phyloP scores from a whole-genome alignment of 2,113 vertebrate genomes.

The Phoxinus phoxinus region DNA sequence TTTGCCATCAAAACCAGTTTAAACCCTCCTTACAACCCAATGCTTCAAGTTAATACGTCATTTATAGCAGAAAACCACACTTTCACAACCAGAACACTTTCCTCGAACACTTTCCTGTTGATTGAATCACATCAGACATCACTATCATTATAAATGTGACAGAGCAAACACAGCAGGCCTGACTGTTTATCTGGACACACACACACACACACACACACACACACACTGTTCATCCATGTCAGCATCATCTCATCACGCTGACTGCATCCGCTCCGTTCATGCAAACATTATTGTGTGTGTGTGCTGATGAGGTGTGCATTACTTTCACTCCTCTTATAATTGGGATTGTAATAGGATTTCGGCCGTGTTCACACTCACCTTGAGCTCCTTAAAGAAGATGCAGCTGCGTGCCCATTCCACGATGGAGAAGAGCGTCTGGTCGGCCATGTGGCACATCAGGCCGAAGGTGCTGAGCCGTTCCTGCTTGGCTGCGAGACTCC shows the following conservation, averaged over 20 bases:
- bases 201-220: conserved; percentile 13
- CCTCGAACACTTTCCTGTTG: not conserved
- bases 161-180: conserved; percentile 24
- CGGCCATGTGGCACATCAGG: conserved; percentile 87
- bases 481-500: conserved; percentile 60
- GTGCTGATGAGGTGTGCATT: not conserved
- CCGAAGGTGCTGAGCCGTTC: conserved; percentile 79
- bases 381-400: conserved; percentile 91
- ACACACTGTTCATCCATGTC: conserved; percentile 25
- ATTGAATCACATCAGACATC: not conserved
- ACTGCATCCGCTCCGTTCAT: not conserved
- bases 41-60: not conserved
- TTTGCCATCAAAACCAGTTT: not conserved
- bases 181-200: not conserved
- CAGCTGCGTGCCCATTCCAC: conserved; percentile 93
- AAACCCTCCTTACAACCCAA: not conserved
- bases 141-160: not conserved
- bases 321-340: too few species aligned
- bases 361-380: conserved; percentile 74
- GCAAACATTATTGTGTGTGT: not conserved
- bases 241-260: conserved; percentile 50
- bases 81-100: not conserved
- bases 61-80: not conserved
- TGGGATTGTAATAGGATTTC: not conserved
- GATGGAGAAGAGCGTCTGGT: conserved; percentile 90